A percentile compares a stretch with the other conserved stretches of the same genome.
phyloP scores from a whole-genome alignment of 2,113 vertebrate genomes.

The Dipodomys stephensi region DNA sequence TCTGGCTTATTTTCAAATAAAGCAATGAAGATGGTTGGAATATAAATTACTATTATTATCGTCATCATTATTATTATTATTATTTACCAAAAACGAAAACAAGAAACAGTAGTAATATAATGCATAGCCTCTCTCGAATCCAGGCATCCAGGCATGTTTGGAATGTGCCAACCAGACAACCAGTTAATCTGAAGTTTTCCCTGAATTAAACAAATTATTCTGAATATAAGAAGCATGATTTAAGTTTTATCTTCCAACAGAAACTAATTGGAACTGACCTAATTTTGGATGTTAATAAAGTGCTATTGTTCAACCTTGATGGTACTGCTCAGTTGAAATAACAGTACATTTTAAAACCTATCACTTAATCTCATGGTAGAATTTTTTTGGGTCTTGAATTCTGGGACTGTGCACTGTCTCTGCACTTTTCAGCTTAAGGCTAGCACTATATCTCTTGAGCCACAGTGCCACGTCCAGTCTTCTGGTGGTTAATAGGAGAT shows the following conservation, averaged over 20 bases:
- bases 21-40: not conserved
- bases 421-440: not conserved
- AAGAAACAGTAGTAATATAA: slow-evolving; percentile 40
- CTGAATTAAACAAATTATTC: not conserved
- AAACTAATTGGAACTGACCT: slow-evolving; percentile 6
- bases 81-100: not conserved
- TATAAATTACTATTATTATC: slow-evolving; percentile 15
- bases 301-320: not conserved
- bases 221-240: not conserved
- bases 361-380: not conserved
- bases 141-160: slow-evolving; percentile 32
- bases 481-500: no score
- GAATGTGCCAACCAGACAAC: not conserved
- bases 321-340: slow-evolving; percentile 1
- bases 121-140: not conserved
- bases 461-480: not conserved
- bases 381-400: no score
- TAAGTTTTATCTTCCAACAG: slow-evolving; percentile 39
- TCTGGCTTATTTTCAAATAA: not conserved
- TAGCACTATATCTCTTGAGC: not conserved
- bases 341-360: not conserved
- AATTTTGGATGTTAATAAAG: slow-evolving; percentile 42
- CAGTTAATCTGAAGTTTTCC: not conserved
- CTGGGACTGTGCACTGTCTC: not conserved
- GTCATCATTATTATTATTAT: no score